Conservation (phyloP, 2,797 vertebrate genomes). For the Eospalax fontanierii region DNA sequence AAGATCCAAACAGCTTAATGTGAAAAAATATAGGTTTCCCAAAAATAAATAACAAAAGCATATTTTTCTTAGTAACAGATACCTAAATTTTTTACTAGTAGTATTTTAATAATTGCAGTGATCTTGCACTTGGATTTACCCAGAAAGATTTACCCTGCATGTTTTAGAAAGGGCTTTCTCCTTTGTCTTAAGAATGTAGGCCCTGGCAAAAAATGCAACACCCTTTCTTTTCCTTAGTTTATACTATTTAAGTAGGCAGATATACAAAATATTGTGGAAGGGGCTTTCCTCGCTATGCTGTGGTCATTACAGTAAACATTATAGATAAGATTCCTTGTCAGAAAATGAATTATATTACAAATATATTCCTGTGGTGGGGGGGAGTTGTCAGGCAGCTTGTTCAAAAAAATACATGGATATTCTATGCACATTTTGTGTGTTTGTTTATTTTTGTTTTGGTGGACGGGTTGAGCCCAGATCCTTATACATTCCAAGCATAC, state of each 20-base stretch:
- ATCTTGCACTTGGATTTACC: background rate
- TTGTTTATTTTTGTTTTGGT: background rate
- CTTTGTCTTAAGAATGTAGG: background rate
- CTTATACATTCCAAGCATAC: background rate
- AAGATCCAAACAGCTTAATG: constrained; percentile 1
- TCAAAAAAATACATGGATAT: background rate
- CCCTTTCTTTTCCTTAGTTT: background rate
- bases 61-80: constrained; percentile 10
- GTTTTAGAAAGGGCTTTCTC: background rate
- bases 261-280: background rate
- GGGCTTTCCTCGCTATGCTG: background rate
- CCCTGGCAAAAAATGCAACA: background rate
- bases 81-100: background rate
- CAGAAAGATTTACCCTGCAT: background rate
- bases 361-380: background rate
- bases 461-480: background rate
- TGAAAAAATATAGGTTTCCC: background rate
- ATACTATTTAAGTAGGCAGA: background rate
- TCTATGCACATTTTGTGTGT: background rate
- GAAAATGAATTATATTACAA: constrained; percentile 12
- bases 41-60: background rate
- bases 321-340: background rate
- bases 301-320: background rate
- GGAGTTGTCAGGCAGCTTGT: background rate
- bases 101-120: constrained; percentile 24